Base-by-base conservation (phyloP, 2,797 vertebrate genomes). In the Phrynocephalus forsythii region DNA sequence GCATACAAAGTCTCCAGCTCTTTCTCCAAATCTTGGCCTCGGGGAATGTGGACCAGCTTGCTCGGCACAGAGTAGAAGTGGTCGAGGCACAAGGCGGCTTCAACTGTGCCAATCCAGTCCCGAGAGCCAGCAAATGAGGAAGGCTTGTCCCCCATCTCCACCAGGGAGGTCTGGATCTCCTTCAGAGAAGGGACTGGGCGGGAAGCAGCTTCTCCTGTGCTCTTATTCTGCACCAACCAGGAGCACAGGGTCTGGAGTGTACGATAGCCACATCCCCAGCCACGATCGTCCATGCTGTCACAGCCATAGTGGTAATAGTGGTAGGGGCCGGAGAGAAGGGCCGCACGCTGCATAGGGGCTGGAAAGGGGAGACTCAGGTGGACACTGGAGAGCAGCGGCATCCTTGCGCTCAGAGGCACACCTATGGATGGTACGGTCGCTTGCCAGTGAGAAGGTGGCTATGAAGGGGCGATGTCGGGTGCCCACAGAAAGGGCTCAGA, bases 71-170 rank as follows among this genome's bases (percentile, higher is more conserved):
- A 94, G 18, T 96, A 96, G n/a, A 98, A 96, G 80, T 95, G 91
- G 52, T 97, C 96, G 0, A 98, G 91, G 50, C 97, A 96, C 81
- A 98, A 88, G 22, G 97, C 95, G 0, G 97, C 97, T 87, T 98
- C 98, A 26, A 97, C 97, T 0, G 97, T 98, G 26, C 98, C 98
- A 0, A 98, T 97, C 98, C 98, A 98, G 52, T 96, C 97, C 85
- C 80, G 96, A 90, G 98, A 98, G 60, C 94, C 91, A 0, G 89
- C 44, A 83, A 98, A 98, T 0, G 94, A 96, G 1, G 18, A 86
- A 0, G 96, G 95, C 84, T 98, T 98, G 94, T 98, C 98, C 18
- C 96, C 97, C 95, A 98, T 94, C 13, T 91, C 79, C 18, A 98
- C 97, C 92, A 98, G 83, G n/a, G 96, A 95, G 3, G 92, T 90